phyloP scores from a whole-genome alignment of 2,113 vertebrate genomes.

The Spermophilus dauricus region DNA sequence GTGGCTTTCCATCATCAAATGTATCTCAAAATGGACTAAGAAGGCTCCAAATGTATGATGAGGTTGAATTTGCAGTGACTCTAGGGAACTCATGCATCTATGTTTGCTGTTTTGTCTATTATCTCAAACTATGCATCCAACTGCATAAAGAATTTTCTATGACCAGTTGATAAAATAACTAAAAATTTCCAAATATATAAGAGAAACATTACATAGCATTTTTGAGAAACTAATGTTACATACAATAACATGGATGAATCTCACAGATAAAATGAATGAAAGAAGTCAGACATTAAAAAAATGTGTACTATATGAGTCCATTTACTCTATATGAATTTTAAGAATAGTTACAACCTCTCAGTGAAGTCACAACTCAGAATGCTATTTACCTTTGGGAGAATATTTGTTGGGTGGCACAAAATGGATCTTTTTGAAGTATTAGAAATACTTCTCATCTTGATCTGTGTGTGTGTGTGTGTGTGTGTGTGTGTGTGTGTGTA shows the following conservation, averaged over 20 bases:
- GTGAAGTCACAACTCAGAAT: not conserved
- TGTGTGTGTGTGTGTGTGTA: not conserved
- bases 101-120: not conserved
- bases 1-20: not conserved
- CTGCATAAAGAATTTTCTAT: slow-evolving; percentile 20
- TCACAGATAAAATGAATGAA: not conserved
- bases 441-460: not conserved
- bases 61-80: not conserved
- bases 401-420: not conserved
- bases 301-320: not conserved
- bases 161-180: not conserved
- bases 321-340: not conserved
- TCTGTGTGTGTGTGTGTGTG: not conserved
- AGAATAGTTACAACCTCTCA: not conserved
- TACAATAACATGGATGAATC: not conserved
- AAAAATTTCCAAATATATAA: not conserved
- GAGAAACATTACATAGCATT: not conserved
- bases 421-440: not conserved
- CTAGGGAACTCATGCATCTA: not conserved
- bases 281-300: not conserved
- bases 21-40: not conserved
- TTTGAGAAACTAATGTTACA: not conserved
- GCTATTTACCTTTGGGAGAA: not conserved
- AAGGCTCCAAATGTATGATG: not conserved
- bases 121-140: not conserved